Evolutionary conservation across 2,113 vertebrate species (phyloP).

Genomic region (Nyctereutes procyonoides): DNA sequence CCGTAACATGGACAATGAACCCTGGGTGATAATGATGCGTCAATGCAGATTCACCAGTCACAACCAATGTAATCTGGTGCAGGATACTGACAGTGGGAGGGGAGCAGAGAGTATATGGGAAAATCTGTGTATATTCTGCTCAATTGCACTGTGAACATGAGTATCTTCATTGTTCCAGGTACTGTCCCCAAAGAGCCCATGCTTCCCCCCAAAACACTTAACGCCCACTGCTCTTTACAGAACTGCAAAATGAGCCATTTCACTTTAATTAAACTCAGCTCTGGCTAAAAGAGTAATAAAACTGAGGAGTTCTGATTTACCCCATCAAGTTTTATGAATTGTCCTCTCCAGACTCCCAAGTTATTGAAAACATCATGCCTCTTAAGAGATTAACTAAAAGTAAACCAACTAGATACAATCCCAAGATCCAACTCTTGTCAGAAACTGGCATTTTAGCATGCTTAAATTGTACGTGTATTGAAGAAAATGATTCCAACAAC

Average conservation of each 20-base stretch:
- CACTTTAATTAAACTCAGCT: background rate
- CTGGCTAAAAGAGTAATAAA: background rate
- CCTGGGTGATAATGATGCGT: rapidly evolving
- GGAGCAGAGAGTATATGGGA: background rate
- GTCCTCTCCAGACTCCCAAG: background rate
- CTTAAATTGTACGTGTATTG: background rate
- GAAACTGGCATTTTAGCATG: background rate
- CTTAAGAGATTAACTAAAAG: background rate
- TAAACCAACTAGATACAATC: background rate
- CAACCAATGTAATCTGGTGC: background rate
- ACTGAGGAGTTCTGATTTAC: background rate
- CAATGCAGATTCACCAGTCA: rapidly evolving
- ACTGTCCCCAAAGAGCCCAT: background rate
- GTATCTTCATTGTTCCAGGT: background rate
- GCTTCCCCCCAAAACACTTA: background rate
- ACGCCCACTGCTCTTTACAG: background rate
- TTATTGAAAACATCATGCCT: background rate
- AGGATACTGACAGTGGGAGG: background rate
- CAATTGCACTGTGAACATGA: background rate
- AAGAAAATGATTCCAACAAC: background rate
- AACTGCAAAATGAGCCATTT: background rate
- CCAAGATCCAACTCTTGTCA: background rate
- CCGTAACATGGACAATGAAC: background rate
- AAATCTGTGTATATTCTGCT: background rate
- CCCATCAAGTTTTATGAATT: background rate